Evolutionary conservation across 2,797 vertebrate species (phyloP), one percentile per base, ranked within the genome.

Genomic region (Mormyrops attenuatus): DNA sequence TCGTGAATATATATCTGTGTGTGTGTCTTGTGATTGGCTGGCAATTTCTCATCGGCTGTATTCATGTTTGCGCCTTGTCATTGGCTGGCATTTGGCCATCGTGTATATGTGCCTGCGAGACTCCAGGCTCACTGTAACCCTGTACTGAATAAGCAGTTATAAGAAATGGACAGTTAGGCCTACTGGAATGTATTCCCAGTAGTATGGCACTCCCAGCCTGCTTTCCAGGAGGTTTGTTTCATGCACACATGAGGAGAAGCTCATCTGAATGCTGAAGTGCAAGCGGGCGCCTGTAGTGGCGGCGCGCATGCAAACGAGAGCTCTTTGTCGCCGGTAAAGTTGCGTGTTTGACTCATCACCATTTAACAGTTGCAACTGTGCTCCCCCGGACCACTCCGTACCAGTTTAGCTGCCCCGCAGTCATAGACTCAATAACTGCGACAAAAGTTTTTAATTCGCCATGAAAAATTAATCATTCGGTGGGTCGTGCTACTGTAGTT

Each of bases 401-500:
- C 86, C 88, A 91, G 90, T 89, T 92, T 90, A 93, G 90, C 91
- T 92, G 57, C 88, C 86, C 82, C 13, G 89, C 88, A 92, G 91
- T 89, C 87, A 91, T 91, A 85, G 89, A 90, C 91, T 92, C 89
- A 90, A 77, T 92, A 92, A 93, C 91, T 92, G n/a, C 22, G 22
- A 50, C 26, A 88, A 90, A 60, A 50, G 66, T 63, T 80, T 60
- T 82, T 84, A 84, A 90, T 63, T 60, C 93, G 93, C 91, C 90
- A 92, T 93, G 92, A 52, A 92, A 84, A 92, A 96, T 96, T 94
- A 94, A 91, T 93, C 92, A 92, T 92, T 91, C 94, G 94, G 89
- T 82, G 89, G 92, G 89, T 92, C 90, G 93, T 93, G 66, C 85
- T 86, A 90, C 95, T 95, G 92, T 92, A 95, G 93, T 93, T 92